Conservation (phyloP, 2,888 invertebrate genomes). For the Papilio elwesi region DNA sequence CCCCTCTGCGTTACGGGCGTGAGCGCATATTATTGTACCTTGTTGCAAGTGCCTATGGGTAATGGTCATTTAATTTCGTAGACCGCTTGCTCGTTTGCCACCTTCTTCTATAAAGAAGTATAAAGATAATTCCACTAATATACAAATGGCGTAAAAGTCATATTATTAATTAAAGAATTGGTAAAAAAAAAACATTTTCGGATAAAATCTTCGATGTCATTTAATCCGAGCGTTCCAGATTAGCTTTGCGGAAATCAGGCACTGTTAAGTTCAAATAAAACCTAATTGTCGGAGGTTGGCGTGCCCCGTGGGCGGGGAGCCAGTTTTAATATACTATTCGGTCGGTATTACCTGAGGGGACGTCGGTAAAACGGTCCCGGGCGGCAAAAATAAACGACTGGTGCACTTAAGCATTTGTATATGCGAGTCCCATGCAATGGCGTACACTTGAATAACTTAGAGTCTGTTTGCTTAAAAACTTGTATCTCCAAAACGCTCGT, state of each 20-base stretch:
- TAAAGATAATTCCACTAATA: no score
- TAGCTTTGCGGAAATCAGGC: constrained; percentile 47
- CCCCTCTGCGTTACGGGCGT: no score
- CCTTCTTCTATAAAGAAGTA: no score
- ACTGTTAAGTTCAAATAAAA: constrained; percentile 51
- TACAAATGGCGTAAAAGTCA: not conserved
- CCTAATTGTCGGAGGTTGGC: constrained; percentile 49
- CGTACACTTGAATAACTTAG: constrained; percentile 80
- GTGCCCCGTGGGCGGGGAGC: constrained; percentile 22
- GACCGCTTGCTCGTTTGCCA: no score
- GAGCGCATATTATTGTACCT: no score
- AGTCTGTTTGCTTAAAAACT: constrained; percentile 80
- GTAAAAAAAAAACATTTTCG: constrained; percentile 8
- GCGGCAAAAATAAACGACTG: constrained; percentile 57
- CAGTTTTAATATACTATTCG: constrained; percentile 31
- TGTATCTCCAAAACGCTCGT: constrained; percentile 77
- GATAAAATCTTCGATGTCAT: constrained; percentile 35
- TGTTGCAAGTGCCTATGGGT: no score
- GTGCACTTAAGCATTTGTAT: constrained; percentile 71
- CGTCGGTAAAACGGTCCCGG: constrained; percentile 50
- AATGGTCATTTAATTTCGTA: no score
- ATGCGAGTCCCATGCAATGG: constrained; percentile 77
- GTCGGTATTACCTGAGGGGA: constrained; percentile 28
- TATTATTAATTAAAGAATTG: constrained; percentile 1
- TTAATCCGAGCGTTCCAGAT: constrained; percentile 46